phyloP scores from a whole-genome alignment of 2,797 vertebrate genomes.

The Myiotriccus ornatus region DNA sequence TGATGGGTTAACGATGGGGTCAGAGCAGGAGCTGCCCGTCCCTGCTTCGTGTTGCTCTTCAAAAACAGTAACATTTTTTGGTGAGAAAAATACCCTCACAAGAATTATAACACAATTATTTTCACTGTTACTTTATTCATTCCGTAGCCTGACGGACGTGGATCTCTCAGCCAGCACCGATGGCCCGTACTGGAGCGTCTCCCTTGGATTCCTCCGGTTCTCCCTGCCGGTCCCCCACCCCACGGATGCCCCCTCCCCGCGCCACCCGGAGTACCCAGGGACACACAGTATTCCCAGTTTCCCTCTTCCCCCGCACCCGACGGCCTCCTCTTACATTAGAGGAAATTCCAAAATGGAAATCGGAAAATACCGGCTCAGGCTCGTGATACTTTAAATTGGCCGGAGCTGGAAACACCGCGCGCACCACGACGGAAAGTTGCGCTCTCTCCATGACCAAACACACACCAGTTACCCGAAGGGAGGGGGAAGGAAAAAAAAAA shows the following conservation, averaged over 20 bases:
- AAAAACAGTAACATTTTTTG: neutral
- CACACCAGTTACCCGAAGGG: neutral
- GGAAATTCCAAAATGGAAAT: neutral
- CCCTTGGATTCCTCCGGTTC: neutral
- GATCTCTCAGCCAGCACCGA: neutral
- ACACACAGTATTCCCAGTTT: neutral
- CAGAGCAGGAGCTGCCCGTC: neutral
- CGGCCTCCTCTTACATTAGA: neutral
- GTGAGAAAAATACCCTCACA: accelerated
- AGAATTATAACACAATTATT: neutral
- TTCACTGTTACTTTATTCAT: neutral
- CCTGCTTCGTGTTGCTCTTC: neutral
- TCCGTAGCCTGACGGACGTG: neutral
- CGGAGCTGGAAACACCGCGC: neutral
- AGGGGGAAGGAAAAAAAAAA: neutral
- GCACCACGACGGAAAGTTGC: neutral
- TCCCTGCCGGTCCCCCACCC: neutral
- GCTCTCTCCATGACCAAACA: neutral
- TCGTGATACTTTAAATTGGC: neutral
- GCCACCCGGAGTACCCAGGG: accelerated
- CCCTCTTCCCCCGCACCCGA: too few species aligned
- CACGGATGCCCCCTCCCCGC: neutral
- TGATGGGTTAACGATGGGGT: neutral
- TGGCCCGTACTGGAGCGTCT: neutral
- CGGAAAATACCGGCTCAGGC: neutral